phyloP scores from a whole-genome alignment of 1,140 invertebrate genomes.

The Frieseomelitta varia region DNA sequence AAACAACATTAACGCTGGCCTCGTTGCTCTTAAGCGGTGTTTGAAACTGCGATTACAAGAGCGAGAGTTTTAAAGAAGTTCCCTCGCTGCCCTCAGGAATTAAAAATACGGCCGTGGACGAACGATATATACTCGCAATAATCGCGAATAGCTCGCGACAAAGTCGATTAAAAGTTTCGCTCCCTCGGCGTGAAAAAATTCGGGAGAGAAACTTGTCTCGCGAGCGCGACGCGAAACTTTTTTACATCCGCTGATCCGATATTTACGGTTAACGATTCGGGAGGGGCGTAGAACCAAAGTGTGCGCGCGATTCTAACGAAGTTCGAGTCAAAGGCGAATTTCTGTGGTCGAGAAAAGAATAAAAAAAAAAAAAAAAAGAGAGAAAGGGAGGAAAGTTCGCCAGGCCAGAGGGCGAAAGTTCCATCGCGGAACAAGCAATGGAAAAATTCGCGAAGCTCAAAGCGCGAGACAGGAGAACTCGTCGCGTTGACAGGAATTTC shows the following conservation, averaged over 20 bases:
- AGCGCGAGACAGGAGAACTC: not conserved
- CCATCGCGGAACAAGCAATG: not conserved
- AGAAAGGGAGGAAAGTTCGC: not conserved
- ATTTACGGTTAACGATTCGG: not conserved
- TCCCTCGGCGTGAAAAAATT: not conserved
- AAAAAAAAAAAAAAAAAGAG: too few relatives aligned
- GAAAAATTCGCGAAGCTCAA: not conserved
- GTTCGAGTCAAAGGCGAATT: too few relatives aligned
- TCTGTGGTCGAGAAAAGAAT: too few relatives aligned
- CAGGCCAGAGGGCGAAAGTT: not conserved
- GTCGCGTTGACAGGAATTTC: not conserved
- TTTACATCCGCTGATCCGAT: too few relatives aligned
- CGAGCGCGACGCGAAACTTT: rapidly evolving
- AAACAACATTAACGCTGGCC: not conserved
- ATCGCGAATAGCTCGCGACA: not conserved
- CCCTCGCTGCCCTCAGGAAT: not conserved
- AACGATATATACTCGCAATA: not conserved
- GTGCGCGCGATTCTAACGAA: too few relatives aligned
- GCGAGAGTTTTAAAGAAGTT: not conserved
- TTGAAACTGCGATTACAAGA: not conserved
- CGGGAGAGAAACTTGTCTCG: not conserved
- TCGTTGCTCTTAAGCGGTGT: not conserved
- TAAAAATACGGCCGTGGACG: not conserved
- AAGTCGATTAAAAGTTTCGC: not conserved
- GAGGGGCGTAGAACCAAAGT: too few relatives aligned